These are phyloP conservation scores for Orycteropus afer DNA, from an alignment of 2,113 vertebrate species.

Conservation along the genomic window DNA sequence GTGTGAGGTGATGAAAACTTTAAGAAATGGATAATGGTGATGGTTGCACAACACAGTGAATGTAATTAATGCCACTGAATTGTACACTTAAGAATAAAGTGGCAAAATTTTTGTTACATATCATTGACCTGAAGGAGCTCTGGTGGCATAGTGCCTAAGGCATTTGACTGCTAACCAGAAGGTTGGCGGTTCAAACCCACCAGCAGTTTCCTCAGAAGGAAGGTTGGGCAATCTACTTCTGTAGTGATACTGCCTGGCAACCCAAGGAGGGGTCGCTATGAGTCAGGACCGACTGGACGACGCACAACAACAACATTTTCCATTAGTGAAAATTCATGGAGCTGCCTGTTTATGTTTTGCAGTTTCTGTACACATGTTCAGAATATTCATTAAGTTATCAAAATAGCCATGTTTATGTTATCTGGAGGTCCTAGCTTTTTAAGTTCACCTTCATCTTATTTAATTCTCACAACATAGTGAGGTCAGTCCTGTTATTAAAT, in stretches of 20 bases:
- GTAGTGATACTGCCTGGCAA: no score
- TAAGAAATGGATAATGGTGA: neutral
- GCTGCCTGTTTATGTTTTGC: neutral
- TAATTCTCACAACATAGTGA: conserved; percentile 10
- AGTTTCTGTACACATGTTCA: conserved; percentile 6
- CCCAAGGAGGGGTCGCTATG: no score
- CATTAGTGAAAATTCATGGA: conserved; percentile 18
- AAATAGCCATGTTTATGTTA: neutral
- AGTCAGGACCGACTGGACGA: no score
- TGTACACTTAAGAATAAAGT: neutral
- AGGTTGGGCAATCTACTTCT: no score
- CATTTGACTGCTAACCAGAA: no score
- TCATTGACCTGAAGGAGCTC: no score
- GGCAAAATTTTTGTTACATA: neutral
- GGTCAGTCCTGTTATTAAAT: conserved; percentile 14
- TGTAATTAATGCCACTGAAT: neutral
- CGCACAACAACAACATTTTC: no score
- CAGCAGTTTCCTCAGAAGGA: no score
- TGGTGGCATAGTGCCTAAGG: no score
- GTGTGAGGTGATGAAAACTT: neutral
- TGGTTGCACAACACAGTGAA: neutral
- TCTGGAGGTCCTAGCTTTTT: neutral
- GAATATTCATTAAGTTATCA: conserved; percentile 36
- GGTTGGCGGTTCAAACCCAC: no score
- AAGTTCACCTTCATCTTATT: conserved; percentile 27